A percentile compares a stretch with the other conserved stretches of the same genome.
Evolutionary conservation across 1,140 invertebrate species (phyloP).

Genomic region (Drosophila sturtevanti): DNA sequence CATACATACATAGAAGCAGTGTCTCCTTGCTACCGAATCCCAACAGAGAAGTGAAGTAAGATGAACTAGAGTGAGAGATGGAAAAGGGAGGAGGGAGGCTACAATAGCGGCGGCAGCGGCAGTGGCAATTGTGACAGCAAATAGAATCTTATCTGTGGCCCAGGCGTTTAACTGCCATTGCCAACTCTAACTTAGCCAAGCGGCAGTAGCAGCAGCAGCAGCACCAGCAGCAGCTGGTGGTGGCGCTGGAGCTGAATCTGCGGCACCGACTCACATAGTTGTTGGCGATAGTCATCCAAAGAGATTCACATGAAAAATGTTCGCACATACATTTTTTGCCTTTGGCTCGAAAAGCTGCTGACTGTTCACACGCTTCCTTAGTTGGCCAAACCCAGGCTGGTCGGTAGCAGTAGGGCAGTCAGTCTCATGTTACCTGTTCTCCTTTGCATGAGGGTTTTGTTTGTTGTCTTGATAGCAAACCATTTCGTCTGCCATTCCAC

Average conservation of each 20-base stretch:
- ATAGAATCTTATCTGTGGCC: slow-evolving; percentile 69
- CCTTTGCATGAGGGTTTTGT: slow-evolving; percentile 54
- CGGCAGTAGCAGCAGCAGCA: slow-evolving; percentile 6
- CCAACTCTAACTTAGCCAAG: slow-evolving; percentile 23
- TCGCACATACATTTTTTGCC: slow-evolving; percentile 62
- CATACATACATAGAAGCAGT: not conserved
- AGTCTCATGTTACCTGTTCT: slow-evolving; percentile 15
- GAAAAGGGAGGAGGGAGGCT: not conserved
- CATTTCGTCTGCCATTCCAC: not conserved
- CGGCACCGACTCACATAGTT: slow-evolving; percentile 14
- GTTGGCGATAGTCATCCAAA: slow-evolving; percentile 35
- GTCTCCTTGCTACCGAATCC: not conserved
- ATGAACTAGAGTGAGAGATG: not conserved
- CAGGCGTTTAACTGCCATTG: slow-evolving; percentile 52
- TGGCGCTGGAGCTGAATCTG: not conserved
- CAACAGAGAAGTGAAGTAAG: not conserved
- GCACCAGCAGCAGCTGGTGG: slow-evolving; percentile 4
- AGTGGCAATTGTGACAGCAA: slow-evolving; percentile 48
- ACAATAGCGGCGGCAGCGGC: not conserved
- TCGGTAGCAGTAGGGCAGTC: not conserved
- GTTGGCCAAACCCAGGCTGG: slow-evolving; percentile 12
- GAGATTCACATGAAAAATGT: slow-evolving; percentile 70
- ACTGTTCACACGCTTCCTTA: slow-evolving; percentile 61
- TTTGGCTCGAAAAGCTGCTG: slow-evolving; percentile 57
- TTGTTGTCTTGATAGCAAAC: slow-evolving; percentile 48